Conservation (phyloP, 2,113 vertebrate species). For the Xyrauchen texanus region DNA sequence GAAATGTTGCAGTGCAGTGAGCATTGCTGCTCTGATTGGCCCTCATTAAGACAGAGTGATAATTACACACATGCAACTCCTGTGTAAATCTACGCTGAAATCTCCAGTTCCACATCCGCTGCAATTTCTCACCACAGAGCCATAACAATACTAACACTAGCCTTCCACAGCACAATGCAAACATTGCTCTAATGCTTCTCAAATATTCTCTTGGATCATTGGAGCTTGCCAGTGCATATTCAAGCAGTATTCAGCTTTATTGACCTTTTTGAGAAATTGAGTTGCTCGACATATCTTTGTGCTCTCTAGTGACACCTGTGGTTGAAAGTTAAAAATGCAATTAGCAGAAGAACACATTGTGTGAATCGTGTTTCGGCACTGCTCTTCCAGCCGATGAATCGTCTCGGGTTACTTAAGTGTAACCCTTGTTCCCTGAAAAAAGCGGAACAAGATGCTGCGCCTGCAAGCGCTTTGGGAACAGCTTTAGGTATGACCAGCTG, state of each 20-base stretch:
- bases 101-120: constrained; percentile 37
- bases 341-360: too few species aligned
- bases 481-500: too few species aligned
- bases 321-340: too few species aligned
- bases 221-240: constrained; percentile 29
- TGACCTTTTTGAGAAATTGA: constrained; percentile 33
- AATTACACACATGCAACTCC: constrained; percentile 36
- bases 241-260: constrained; percentile 29
- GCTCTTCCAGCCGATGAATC: too few species aligned
- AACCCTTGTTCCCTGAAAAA: too few species aligned
- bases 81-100: constrained; percentile 48
- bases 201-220: constrained; percentile 40
- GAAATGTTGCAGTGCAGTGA: constrained; percentile 13
- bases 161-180: constrained; percentile 37
- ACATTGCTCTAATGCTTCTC: constrained; percentile 25
- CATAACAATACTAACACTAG: constrained; percentile 30
- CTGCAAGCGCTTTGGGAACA: too few species aligned
- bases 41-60: not conserved
- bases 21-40: constrained; percentile 28
- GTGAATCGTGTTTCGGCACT: too few species aligned
- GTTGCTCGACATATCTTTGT: not conserved
- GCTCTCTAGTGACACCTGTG: too few species aligned
- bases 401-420: too few species aligned
- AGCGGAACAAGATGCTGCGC: too few species aligned
- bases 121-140: constrained; percentile 21